Base-by-base conservation (phyloP, 2,113 vertebrate genomes). In the Pycnonotus jocosus region DNA sequence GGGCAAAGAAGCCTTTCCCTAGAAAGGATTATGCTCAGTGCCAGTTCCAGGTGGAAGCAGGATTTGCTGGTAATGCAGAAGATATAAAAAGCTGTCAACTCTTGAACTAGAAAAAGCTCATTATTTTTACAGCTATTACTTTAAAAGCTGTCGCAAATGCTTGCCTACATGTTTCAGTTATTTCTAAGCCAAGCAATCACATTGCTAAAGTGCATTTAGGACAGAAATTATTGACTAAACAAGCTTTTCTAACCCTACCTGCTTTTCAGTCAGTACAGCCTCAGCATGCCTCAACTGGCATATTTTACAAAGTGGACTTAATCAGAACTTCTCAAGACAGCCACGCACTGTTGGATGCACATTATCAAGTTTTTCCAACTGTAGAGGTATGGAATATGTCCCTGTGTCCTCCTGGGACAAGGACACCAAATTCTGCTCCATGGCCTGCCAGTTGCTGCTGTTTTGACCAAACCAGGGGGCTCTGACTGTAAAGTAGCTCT, bases 51-150 rank as follows among this genome's bases (percentile, higher is more conserved):
- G 10, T 44, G 48, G 37, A 80, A 56, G 50, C 51, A 72, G 38
- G 38, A 56, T 72, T 72, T 93, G 82, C 83, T 72, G 40, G 40
- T 44, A 44, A 64, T 40, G 42, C 48, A 69, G 37, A n/a, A 14
- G 15, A 44, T 37, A n/a, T 1, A 13, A 86, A 72, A 80, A 88
- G 22, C 15, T 86, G 42, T 56, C 54, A 77, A 56, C 15, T 65
- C 53, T 1, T 56, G 27, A 57, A 77, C 58, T 51, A 24, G n/a
- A 83, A 65, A 60, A 89, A 53, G 1, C 21, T 81, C 24, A n/a
- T 86, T 81, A 57, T 81, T 92, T 88, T 87, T 87, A 78, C 54
- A 80, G 58, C 31, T 47, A 31, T 72, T 82, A 68, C 22, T 37
- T 65, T 65, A 77, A 86, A 45, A 92, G n/a, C 45, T 65, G 25